Conservation (phyloP, 2,113 vertebrate genomes). For the Rattus rattus region DNA sequence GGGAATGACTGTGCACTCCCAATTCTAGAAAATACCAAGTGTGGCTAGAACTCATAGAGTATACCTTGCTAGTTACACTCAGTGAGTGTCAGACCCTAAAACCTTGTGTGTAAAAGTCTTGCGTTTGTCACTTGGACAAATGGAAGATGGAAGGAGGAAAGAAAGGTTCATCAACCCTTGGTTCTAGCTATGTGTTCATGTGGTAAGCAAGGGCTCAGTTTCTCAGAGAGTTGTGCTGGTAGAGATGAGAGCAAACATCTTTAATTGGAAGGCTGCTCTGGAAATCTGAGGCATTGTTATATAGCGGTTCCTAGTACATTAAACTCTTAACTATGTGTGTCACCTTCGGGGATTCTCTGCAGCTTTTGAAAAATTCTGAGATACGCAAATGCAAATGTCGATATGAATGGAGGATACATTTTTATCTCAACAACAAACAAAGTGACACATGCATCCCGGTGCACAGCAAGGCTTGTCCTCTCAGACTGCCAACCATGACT, state of each 20-base stretch:
- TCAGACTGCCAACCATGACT: slow-evolving; percentile 31
- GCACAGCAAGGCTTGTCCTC: slow-evolving; percentile 27
- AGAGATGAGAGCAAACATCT: neutral
- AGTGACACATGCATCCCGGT: neutral
- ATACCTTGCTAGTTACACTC: slow-evolving; percentile 45
- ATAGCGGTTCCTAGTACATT: slow-evolving; percentile 55
- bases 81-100: slow-evolving; percentile 28
- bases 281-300: slow-evolving; percentile 55
- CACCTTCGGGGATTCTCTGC: slow-evolving; percentile 65
- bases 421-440: slow-evolving; percentile 38
- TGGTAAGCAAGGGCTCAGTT: neutral
- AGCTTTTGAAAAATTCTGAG: slow-evolving; percentile 59
- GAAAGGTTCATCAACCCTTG: neutral
- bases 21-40: neutral
- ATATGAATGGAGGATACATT: neutral
- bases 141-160: neutral
- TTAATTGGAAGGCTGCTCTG: slow-evolving; percentile 58
- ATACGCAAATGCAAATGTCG: neutral
- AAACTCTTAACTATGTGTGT: slow-evolving; percentile 64
- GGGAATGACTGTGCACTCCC: neutral
- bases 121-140: neutral
- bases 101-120: neutral
- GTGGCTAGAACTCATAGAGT: neutral
- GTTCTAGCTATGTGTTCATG: neutral
- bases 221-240: neutral